Evolutionary conservation across 2,888 invertebrate species (phyloP).

Genomic region (Drosophila suboccidentalis): DNA sequence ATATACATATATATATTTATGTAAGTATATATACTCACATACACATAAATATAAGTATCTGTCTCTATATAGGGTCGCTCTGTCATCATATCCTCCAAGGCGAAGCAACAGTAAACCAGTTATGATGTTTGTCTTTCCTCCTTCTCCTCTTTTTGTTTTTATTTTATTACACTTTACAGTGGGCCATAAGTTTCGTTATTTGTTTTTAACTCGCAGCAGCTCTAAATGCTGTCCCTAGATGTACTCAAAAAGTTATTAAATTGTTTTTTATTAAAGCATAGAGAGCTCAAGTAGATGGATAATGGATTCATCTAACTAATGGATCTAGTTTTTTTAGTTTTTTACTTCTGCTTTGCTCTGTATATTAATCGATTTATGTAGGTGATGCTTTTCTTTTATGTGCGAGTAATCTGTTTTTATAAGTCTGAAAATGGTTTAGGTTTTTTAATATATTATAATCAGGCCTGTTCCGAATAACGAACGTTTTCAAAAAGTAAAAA

Average conservation of each 20-base stretch:
- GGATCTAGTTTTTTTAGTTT: background rate
- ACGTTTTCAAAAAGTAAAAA: too few relatives aligned
- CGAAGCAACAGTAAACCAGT: conserved; percentile 31
- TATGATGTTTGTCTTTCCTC: conserved; percentile 37
- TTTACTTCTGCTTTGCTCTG: too few relatives aligned
- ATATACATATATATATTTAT: conserved; percentile 2
- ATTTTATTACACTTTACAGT: conserved; percentile 36
- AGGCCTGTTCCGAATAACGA: too few relatives aligned
- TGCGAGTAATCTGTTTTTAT: too few relatives aligned
- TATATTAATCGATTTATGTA: too few relatives aligned
- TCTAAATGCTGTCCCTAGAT: background rate
- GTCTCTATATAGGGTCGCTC: background rate
- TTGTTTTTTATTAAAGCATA: conserved; percentile 1
- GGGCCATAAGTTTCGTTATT: conserved; percentile 24
- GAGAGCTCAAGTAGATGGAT: background rate
- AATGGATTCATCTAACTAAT: conserved; percentile 12
- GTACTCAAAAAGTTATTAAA: conserved; percentile 8
- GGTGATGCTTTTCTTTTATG: too few relatives aligned
- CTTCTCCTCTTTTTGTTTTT: conserved; percentile 29
- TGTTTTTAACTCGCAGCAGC: conserved; percentile 5
- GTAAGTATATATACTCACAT: background rate
- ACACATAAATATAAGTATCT: background rate
- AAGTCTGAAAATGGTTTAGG: too few relatives aligned
- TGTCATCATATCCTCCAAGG: background rate
- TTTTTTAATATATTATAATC: too few relatives aligned